Evolutionary conservation across 2,113 vertebrate species (phyloP).

Genomic region (Oreochromis spilurus): DNA sequence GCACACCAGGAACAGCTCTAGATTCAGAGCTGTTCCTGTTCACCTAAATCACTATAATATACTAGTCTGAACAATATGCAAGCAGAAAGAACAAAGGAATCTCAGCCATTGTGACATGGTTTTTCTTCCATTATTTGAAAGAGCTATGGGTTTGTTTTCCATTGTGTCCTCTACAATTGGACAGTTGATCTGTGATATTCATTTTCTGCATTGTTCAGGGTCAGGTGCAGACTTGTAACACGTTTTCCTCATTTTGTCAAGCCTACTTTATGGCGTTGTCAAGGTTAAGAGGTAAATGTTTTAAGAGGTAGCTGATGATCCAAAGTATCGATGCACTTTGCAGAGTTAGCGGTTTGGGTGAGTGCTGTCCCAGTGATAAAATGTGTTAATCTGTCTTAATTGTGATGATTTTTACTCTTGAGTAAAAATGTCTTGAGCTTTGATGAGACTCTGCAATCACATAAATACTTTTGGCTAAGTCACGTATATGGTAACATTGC

Average conservation of each 20-base stretch:
- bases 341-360: conserved; percentile 18
- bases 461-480: conserved; percentile 34
- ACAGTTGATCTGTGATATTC: conserved; percentile 7
- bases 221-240: conserved; percentile 8
- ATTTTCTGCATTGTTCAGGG: conserved; percentile 10
- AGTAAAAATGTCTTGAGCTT: neutral
- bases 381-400: conserved; percentile 16
- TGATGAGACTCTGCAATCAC: conserved; percentile 23
- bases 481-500: conserved; percentile 1
- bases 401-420: neutral
- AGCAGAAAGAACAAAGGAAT: conserved; percentile 68
- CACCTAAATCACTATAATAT: conserved; percentile 22
- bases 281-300: conserved; percentile 11
- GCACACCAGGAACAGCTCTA: conserved; percentile 30
- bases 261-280: conserved; percentile 4
- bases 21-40: conserved; percentile 3
- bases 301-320: conserved; percentile 30
- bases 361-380: neutral
- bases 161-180: neutral
- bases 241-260: conserved; percentile 8
- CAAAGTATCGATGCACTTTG: conserved; percentile 67
- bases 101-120: conserved; percentile 65
- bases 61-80: conserved; percentile 67
- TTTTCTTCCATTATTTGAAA: conserved; percentile 41
- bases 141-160: conserved; percentile 2